Evolutionary conservation across 2,888 invertebrate species (phyloP).

Genomic region (Zygaena filipendulae): DNA sequence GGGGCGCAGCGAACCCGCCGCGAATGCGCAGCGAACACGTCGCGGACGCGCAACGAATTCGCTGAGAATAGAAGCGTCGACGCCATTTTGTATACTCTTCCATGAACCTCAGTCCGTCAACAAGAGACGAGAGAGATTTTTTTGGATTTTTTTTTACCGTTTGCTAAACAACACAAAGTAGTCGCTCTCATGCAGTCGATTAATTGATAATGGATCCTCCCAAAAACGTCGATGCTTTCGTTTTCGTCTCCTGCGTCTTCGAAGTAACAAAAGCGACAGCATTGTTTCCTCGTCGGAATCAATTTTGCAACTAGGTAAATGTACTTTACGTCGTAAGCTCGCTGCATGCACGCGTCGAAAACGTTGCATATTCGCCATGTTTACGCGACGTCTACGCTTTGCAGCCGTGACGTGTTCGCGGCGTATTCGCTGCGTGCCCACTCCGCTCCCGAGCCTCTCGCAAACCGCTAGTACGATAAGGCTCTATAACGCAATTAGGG

Average conservation of each 20-base stretch:
- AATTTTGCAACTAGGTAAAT: neutral
- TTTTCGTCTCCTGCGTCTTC: neutral
- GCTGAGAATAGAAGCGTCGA: constrained; percentile 7
- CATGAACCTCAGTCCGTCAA: constrained; percentile 3
- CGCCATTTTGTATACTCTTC: constrained; percentile 12
- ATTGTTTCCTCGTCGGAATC: neutral
- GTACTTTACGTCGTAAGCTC: neutral
- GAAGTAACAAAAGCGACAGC: neutral
- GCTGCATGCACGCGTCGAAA: neutral
- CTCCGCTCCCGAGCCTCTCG: neutral
- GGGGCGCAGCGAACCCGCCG: constrained; percentile 3
- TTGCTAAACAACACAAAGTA: constrained; percentile 16
- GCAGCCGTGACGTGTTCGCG: too few relatives aligned
- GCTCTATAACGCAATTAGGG: too few relatives aligned
- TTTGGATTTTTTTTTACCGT: constrained; percentile 17
- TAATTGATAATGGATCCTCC: constrained; percentile 7
- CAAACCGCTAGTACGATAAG: neutral
- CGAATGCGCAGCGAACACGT: constrained; percentile 2
- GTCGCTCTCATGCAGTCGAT: constrained; percentile 16
- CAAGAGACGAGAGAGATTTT: too few relatives aligned
- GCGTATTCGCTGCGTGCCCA: neutral
- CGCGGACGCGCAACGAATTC: constrained; percentile 2
- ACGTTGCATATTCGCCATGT: too few relatives aligned
- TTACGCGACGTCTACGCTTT: too few relatives aligned
- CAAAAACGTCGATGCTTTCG: neutral